Percentiles rank a stretch among this genome's conserved stretches.
Conservation (phyloP, 2,797 vertebrate genomes). For the Peromyscus nudipes region DNA sequence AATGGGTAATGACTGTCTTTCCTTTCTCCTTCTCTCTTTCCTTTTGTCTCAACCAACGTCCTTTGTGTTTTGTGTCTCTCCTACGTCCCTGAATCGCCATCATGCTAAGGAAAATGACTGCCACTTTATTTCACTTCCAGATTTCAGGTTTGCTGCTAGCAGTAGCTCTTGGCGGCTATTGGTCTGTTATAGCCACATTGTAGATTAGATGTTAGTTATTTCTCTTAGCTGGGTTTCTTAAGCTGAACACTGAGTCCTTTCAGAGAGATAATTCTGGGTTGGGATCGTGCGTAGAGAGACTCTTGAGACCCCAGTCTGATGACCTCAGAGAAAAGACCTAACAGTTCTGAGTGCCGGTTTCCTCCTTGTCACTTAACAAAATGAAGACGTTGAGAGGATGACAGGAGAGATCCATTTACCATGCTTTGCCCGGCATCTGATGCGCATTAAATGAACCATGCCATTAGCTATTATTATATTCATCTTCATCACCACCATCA, state of each 20-base stretch:
- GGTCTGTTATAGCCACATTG: neutral
- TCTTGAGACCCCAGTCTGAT: neutral
- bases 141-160: neutral
- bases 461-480: neutral
- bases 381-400: neutral
- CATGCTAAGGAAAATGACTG: neutral
- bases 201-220: neutral
- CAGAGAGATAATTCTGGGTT: neutral
- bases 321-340: neutral
- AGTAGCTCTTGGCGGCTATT: neutral
- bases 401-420: neutral
- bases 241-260: neutral
- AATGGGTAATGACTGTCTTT: neutral
- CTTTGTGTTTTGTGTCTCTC: constrained; percentile 14
- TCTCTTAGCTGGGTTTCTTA: neutral
- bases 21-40: neutral
- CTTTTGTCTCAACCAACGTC: neutral
- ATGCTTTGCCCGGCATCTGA: neutral
- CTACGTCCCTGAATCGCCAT: neutral
- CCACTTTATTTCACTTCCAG: neutral
- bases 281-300: neutral
- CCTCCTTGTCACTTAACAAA: neutral
- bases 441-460: neutral
- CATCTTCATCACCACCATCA: neutral
- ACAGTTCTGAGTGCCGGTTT: neutral